Conservation (phyloP, 2,113 vertebrate species). For the Tapirus terrestris region DNA sequence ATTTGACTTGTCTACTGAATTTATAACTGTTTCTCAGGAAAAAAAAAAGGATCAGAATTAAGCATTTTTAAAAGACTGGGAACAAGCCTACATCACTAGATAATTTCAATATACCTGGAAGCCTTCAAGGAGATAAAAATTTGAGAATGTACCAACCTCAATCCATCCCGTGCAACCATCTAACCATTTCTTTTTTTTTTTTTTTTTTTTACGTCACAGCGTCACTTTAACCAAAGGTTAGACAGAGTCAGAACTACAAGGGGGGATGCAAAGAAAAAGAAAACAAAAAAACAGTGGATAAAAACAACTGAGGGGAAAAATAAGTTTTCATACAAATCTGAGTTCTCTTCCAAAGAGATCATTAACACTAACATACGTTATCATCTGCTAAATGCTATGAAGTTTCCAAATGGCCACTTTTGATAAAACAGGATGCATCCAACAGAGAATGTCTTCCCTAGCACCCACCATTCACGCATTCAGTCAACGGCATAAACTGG, state of each 20-base stretch:
- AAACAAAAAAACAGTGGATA: neutral
- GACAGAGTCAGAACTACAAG: neutral
- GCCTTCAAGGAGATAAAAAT: neutral
- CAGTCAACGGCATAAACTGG: neutral
- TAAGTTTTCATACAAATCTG: neutral
- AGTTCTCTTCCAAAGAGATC: neutral
- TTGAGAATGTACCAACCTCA: neutral
- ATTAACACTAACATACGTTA: neutral
- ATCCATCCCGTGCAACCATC: neutral
- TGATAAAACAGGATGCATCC: neutral
- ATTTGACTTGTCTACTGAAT: neutral
- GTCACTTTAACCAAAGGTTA: neutral
- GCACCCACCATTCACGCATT: accelerated
- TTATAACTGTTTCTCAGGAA: neutral
- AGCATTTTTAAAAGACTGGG: neutral
- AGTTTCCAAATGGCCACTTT: neutral
- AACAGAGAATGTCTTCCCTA: neutral
- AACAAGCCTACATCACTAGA: neutral
- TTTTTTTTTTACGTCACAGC: neutral
- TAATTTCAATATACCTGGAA: neutral
- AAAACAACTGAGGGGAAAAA: neutral
- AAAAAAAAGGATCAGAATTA: neutral
- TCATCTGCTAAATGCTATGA: neutral
- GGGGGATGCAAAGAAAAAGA: neutral
- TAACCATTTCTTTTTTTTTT: neutral